These are phyloP conservation scores for Thyatira batis DNA, from an alignment of 2,888 invertebrate species.

Conservation along the genomic window DNA sequence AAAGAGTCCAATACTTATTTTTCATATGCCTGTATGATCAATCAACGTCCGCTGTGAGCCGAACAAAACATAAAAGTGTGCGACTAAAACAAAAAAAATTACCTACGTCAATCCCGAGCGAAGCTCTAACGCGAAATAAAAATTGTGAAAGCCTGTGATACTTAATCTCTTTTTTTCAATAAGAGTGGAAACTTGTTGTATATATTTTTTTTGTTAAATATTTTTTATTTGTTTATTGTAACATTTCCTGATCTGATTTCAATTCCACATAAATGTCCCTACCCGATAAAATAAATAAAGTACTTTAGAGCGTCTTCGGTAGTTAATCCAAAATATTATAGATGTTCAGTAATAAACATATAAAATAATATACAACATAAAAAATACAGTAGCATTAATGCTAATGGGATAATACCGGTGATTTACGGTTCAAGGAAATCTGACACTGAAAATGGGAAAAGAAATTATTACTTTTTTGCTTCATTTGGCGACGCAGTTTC, in stretches of 20 bases:
- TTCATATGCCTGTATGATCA: slow-evolving; percentile 10
- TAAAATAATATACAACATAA: no score
- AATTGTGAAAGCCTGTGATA: neutral
- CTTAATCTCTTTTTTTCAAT: no score
- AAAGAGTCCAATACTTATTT: slow-evolving; percentile 2
- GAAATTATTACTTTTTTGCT: neutral
- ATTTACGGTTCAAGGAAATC: neutral
- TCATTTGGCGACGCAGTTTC: neutral
- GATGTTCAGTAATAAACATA: no score
- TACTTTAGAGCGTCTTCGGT: no score
- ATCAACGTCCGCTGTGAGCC: slow-evolving; percentile 12
- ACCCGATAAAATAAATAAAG: no score
- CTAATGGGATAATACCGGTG: neutral
- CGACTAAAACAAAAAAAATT: slow-evolving; percentile 1
- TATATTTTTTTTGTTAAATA: no score
- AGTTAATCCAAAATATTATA: no score
- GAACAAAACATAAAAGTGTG: slow-evolving; percentile 15
- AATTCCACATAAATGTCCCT: no score
- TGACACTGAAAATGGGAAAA: neutral
- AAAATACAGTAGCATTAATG: neutral
- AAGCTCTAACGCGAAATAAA: neutral
- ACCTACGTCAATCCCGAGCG: neutral
- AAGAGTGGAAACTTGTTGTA: no score
- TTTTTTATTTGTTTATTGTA: no score
- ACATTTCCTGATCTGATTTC: no score